Conservation (phyloP, 2,113 vertebrate genomes). For the Dolichallabes microphthalmus region DNA sequence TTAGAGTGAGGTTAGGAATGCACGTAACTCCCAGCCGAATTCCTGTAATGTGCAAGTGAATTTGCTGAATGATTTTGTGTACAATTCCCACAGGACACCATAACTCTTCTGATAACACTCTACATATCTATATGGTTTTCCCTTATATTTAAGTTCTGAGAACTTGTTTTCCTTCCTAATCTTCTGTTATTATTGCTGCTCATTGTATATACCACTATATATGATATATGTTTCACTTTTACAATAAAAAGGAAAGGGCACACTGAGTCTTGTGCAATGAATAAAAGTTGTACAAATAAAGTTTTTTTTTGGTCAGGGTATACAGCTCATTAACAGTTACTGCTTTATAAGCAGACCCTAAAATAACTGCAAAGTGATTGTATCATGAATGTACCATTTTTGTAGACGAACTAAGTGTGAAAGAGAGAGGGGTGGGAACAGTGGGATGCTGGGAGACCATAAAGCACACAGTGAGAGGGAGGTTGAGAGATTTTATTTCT, state of each 20-base stretch:
- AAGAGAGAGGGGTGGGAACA: conserved; percentile 41
- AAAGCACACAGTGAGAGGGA: conserved; percentile 35
- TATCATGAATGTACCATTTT: conserved; percentile 4
- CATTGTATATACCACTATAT: not conserved
- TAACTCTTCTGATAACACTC: no score
- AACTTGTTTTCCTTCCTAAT: not conserved
- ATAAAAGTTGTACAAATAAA: not conserved
- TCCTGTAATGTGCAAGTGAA: no score
- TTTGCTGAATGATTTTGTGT: no score
- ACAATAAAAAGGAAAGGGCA: not conserved
- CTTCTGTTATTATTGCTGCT: not conserved
- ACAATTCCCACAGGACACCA: no score
- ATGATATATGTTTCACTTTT: no score
- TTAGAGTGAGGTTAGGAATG: no score
- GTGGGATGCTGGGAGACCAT: conserved; percentile 29
- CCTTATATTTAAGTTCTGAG: not conserved
- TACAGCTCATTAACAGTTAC: conserved; percentile 22
- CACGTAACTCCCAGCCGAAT: no score
- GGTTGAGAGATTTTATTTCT: conserved; percentile 60
- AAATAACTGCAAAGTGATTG: conserved; percentile 7
- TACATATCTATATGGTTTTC: not conserved
- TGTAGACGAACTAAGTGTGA: not conserved
- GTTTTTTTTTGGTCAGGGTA: not conserved
- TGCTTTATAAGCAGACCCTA: conserved; percentile 15
- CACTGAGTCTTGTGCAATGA: not conserved